A percentile compares a stretch with the other conserved stretches of the same genome.
Evolutionary conservation across 1,140 invertebrate species (phyloP).

Genomic region (Drosophila punjabiensis): DNA sequence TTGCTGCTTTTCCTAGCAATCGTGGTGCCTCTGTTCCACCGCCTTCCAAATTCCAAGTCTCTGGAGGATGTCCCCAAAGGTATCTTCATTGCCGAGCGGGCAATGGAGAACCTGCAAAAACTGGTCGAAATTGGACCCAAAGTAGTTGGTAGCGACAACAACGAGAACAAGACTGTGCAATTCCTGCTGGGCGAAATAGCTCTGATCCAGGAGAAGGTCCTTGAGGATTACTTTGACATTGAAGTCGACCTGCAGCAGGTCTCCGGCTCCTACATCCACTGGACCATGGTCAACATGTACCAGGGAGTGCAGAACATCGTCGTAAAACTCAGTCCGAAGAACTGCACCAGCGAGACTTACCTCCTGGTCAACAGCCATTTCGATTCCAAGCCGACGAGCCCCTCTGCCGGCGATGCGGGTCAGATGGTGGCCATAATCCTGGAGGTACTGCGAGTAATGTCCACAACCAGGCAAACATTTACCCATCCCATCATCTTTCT

Average conservation of each 20-base stretch:
- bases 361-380: slow-evolving; percentile 97
- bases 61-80: slow-evolving; percentile 39
- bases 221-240: slow-evolving; percentile 49
- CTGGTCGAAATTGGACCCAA: slow-evolving; percentile 90
- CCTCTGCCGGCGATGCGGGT: slow-evolving; percentile 90
- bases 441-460: slow-evolving; percentile 88
- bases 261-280: slow-evolving; percentile 90
- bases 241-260: slow-evolving; percentile 85
- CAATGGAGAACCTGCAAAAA: slow-evolving; percentile 86
- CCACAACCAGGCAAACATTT: slow-evolving; percentile 46
- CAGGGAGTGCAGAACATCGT: slow-evolving; percentile 91
- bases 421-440: slow-evolving; percentile 97
- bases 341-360: slow-evolving; percentile 76
- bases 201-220: slow-evolving; percentile 40
- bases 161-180: slow-evolving; percentile 88
- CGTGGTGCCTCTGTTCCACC: slow-evolving; percentile 59
- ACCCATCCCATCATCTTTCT: slow-evolving; percentile 89
- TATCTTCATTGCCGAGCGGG: slow-evolving; percentile 66
- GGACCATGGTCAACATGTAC: slow-evolving; percentile 89
- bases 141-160: slow-evolving; percentile 88
- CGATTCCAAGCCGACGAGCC: slow-evolving; percentile 94
- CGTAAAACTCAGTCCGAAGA: slow-evolving; percentile 88
- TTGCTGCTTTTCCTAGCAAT: slow-evolving; percentile 56
- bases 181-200: slow-evolving; percentile 83
- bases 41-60: slow-evolving; percentile 50